Evolutionary conservation across 1,140 invertebrate species (phyloP), one percentile per base, ranked within the genome.

Genomic region (Ceratoteleas bidentatus): DNA sequence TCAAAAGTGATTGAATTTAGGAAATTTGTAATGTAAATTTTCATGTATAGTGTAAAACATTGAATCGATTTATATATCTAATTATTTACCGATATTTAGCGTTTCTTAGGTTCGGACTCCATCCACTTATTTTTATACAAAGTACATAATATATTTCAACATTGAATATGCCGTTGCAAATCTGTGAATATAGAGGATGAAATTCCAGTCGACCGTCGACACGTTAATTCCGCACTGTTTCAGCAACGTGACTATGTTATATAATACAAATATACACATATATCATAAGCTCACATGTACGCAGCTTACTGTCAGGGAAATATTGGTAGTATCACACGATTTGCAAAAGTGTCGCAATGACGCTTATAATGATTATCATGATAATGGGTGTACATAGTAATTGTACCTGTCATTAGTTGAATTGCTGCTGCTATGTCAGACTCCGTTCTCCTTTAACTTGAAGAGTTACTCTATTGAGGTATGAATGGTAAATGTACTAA

Each of bases 171-270:
- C 52, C 33, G 49, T 24, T n/a, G 32, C 53, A 43, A 70, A 70
- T 70, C 33, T 33, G 13, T 40, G 54, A 66, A 45, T 54, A 65
- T 47, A 61, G 54, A 6, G 34, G 47, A 79, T 66, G 68, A 60
- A 79, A 79, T 72, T 72, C 68, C 76, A 72, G 76, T 50, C 56
- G 66, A 72, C 66, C 61, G 68, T 66, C 40, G 66, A 61, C 76
- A 79, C 68, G 76, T 79, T 79, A 72, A 72, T 72, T 79, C 68
- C 61, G 54, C 53, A 60, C 76, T 79, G 76, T 72, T 79, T 79
- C 68, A 66, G 56, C 66, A 66, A 65, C 66, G 52, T 70, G 65
- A 70, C 66, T 70, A 45, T 54, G 66, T 77, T 79, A 79, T 79
- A 72, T 68, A 72, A 79, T 79, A 72, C 76, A 79, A 72, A 79